Conservation (phyloP, 2,888 invertebrate genomes). For the Amphipyra berbera region DNA sequence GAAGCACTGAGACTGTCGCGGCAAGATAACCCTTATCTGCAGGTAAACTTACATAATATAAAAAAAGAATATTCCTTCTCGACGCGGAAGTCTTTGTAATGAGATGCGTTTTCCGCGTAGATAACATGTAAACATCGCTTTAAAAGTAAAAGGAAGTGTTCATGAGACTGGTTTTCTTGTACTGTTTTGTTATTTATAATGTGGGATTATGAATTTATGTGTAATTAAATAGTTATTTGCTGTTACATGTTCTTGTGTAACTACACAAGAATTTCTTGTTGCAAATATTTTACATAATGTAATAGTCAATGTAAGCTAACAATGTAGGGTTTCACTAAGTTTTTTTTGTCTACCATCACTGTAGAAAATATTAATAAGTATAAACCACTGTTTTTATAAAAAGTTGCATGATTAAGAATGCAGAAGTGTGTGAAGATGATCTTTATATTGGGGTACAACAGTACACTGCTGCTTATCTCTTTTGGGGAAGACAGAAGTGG, state of each 20-base stretch:
- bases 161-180: slow-evolving; percentile 17
- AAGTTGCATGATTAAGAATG: no score
- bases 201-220: slow-evolving; percentile 3
- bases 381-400: no score
- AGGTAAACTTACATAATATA: slow-evolving; percentile 85
- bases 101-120: slow-evolving; percentile 47
- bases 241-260: slow-evolving; percentile 19
- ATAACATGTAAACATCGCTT: slow-evolving; percentile 33
- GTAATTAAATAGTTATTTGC: neutral
- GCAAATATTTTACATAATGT: slow-evolving; percentile 3
- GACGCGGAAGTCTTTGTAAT: slow-evolving; percentile 42
- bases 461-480: no score
- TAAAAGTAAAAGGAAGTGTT: slow-evolving; percentile 38
- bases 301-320: neutral
- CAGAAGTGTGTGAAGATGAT: no score
- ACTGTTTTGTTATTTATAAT: neutral
- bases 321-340: neutral
- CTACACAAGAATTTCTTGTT: slow-evolving; percentile 19
- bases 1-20: slow-evolving; percentile 94
- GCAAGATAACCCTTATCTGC: slow-evolving; percentile 95
- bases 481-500: no score
- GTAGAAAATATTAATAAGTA: neutral
- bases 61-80: slow-evolving; percentile 18
- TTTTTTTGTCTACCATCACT: neutral
- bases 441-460: no score